phyloP scores from a whole-genome alignment of 2,113 vertebrate species.

The Numenius arquata region DNA sequence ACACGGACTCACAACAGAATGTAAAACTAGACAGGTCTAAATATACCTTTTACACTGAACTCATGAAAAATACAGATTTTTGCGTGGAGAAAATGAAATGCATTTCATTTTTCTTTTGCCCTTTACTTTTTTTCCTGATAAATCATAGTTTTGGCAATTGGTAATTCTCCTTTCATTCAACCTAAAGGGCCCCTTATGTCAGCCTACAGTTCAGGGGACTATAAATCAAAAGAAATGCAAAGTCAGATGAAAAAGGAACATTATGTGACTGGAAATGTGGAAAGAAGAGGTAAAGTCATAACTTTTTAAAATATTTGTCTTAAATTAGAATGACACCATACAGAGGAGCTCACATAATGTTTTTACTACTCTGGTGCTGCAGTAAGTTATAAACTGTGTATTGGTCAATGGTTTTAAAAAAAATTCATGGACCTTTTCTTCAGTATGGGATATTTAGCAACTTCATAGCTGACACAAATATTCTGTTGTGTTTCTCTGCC shows the following conservation, averaged over 20 bases:
- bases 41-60: background rate
- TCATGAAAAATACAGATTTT: background rate
- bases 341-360: background rate
- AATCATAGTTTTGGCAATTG: conserved; percentile 10
- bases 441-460: background rate
- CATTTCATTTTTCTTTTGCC: background rate
- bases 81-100: background rate
- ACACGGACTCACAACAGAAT: background rate
- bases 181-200: conserved; percentile 38
- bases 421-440: background rate
- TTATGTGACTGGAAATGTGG: conserved; percentile 17
- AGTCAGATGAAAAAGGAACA: conserved; percentile 39
- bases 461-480: background rate
- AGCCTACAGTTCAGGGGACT: background rate
- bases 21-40: background rate
- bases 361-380: background rate
- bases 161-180: conserved; percentile 54
- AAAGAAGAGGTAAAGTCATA: conserved; percentile 31
- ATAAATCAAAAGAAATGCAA: conserved; percentile 51
- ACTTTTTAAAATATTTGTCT: conserved; percentile 13
- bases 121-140: background rate
- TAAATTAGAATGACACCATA: conserved; percentile 17
- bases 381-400: background rate
- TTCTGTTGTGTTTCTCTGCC: background rate
- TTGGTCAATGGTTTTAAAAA: background rate